Evolutionary conservation across 1,140 invertebrate species (phyloP), one percentile per base, ranked within the genome.

Genomic region (Heliconius melpomene): DNA sequence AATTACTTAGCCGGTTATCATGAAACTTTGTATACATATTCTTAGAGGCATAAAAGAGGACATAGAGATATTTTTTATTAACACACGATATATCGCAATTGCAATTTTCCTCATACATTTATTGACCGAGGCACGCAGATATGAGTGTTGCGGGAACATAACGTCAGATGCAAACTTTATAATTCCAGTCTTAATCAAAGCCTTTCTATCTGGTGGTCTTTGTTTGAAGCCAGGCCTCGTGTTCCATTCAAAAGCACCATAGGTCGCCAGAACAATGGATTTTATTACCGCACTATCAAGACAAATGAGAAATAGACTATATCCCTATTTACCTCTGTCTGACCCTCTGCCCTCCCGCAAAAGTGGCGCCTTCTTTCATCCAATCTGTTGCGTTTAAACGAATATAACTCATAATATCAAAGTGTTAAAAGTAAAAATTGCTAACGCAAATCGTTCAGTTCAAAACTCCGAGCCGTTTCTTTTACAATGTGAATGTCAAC

Each of bases 271-370:
- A 82, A 91, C 88, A 93, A 91, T 91, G 85, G 88, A 87, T 88
- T 88, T 91, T 89, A 90, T 87, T 85, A 89, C 89, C 89, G 78
- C 88, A 91, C 90, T 90, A 91, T 90, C 85, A 93, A 93, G 91
- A 94, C 91, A 93, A 93, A 94, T 93, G 91, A 93, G 89, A 90
- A 89, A 91, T 90, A 88, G 83, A 93, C 91, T 90, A 93, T 90
- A n/a, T 91, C 86, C 87, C 89, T 92, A 92, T 91, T 90, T 93
- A 93, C 91, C 86, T 88, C 87, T 88, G 87, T 89, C 88, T 89
- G 87, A 87, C 84, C 83, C 84, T 85, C 79, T 78, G 80, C 82
- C 82, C 83, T 78, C 86, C 86, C 88, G 87, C 89, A 90, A 89
- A 90, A 87, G 84, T 89, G 85, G 84, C 86, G 87, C 89, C 91